Conservation (phyloP, 2,113 vertebrate genomes). For the Corapipo altera region DNA sequence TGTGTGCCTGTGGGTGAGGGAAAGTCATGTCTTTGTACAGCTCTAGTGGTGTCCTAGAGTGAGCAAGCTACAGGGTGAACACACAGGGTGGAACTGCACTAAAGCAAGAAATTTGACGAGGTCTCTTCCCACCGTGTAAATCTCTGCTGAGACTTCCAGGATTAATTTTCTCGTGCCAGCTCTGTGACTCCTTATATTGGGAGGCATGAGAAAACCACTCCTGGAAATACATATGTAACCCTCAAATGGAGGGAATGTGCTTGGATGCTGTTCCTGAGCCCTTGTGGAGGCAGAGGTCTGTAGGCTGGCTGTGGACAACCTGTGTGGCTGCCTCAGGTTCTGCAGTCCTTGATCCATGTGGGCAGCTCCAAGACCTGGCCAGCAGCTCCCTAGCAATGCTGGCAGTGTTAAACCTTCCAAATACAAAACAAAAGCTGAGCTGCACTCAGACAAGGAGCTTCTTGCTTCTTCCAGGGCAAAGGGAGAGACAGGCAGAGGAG, state of each 20-base stretch:
- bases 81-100: not conserved
- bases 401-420: not conserved
- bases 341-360: not conserved
- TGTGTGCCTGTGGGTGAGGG: not conserved
- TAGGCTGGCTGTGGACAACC: not conserved
- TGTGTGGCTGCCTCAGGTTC: not conserved
- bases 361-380: not conserved
- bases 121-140: not conserved
- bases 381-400: fast-evolving
- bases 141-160: not conserved
- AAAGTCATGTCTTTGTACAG: not conserved
- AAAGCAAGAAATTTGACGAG: not conserved
- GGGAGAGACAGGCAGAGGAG: not conserved
- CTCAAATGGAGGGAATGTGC: not conserved
- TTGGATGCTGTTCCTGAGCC: not conserved
- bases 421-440: not conserved
- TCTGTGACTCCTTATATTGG: not conserved
- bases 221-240: not conserved
- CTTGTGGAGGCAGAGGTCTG: not conserved
- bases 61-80: not conserved
- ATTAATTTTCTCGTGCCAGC: not conserved
- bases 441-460: not conserved
- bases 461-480: not conserved
- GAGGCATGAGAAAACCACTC: not conserved
- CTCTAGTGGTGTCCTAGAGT: not conserved